Conservation (phyloP, 2,797 vertebrate genomes). For the Melanogrammus aeglefinus region DNA sequence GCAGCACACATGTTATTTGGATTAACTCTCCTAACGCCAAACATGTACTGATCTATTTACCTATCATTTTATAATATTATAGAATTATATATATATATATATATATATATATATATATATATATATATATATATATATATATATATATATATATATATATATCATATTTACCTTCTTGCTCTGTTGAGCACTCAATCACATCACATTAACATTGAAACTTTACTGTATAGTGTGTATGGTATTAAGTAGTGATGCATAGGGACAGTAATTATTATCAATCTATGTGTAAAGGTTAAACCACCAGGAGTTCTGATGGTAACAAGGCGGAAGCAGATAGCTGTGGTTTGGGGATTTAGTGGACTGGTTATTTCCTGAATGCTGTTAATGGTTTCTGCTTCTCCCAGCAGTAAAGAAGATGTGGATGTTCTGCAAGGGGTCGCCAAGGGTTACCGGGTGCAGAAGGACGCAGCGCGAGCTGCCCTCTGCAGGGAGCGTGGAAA, state of each 20-base stretch:
- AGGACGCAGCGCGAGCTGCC: conserved; percentile 65
- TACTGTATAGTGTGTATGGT: background rate
- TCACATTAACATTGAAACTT: background rate
- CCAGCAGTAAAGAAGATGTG: conserved; percentile 74
- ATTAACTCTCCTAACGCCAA: too few relatives aligned
- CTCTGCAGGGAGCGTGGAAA: conserved; percentile 80
- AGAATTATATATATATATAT: too few relatives aligned
- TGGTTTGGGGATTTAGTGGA: background rate
- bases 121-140: too few relatives aligned
- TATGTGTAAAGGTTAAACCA: background rate
- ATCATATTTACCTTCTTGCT: too few relatives aligned
- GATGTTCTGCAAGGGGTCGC: conserved; percentile 66
- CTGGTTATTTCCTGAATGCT: background rate
- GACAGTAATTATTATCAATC: background rate
- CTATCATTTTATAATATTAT: too few relatives aligned
- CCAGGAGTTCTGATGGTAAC: background rate
- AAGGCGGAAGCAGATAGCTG: background rate
- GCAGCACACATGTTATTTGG: too few relatives aligned
- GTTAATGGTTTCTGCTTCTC: conserved; percentile 16
- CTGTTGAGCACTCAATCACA: too few relatives aligned
- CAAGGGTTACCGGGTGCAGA: conserved; percentile 53
- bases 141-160: too few relatives aligned
- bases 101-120: too few relatives aligned
- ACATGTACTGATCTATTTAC: too few relatives aligned
- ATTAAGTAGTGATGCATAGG: background rate